Evolutionary conservation across 2,797 vertebrate species (phyloP), one percentile per base, ranked within the genome.

Genomic region (Eurystomus glaucurus): DNA sequence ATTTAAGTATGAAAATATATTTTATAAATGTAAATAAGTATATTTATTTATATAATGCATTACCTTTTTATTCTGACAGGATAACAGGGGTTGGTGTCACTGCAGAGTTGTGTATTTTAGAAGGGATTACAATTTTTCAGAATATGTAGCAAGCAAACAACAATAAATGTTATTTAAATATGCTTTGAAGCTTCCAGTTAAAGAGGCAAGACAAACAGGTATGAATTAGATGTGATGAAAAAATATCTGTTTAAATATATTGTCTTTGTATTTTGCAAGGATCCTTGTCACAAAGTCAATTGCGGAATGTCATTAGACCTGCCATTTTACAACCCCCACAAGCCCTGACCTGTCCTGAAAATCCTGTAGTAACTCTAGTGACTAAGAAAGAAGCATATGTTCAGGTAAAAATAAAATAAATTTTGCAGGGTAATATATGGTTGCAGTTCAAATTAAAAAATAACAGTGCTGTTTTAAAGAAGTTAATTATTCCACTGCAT

Each of bases 241-340:
- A 91, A 51, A 33, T 69, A 6, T 82, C 28, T 46, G 14, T 69
- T 87, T 91, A 88, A 78, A 90, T 69, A 48, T 22, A 97, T 97
- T 92, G 51, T 83, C 83, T 96, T 92, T 96, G 39, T 94, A 68
- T 82, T 97, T 96, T 97, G 39, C 52, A 94, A 98, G 98, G 90
- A 82, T 90, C 87, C 48, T 61, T 94, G 74, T 90, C 96, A 83
- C 92, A 51, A 82, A 95, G 75, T 58, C 94, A 96, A 14, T 79
- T 96, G 57, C 10, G 81, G 86, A 94, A 93, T 48, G 60, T 98
- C 68, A 94, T 98, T 78, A 98, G 97, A 97, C 98, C 98, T 89
- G 98, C 98, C 69, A 90, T 90, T 60, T 97, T 99, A 84, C 98
- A 98, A 50, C 96, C 97, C 20, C 98, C 98, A 72, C 96, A 94